Conservation (phyloP, 1,140 invertebrate species). For the Bradysia coprophila region DNA sequence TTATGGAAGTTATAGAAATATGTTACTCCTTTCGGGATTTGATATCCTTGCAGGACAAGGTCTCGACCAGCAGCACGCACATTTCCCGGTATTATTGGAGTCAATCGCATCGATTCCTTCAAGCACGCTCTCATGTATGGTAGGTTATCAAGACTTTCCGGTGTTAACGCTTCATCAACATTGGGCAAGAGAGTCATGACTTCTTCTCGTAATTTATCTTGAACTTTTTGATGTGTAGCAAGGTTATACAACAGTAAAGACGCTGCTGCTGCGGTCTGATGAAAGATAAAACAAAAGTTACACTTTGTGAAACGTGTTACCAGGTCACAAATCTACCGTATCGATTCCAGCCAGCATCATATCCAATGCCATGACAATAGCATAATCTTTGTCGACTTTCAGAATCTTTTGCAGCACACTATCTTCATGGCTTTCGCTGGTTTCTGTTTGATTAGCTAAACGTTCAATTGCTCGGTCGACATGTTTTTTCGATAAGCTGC, state of each 20-base stretch:
- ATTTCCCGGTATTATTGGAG: conserved; percentile 69
- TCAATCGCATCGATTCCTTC: conserved; percentile 49
- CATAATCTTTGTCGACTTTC: no score
- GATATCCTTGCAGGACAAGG: conserved; percentile 53
- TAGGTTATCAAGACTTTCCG: conserved; percentile 17
- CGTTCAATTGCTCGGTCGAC: conserved; percentile 13
- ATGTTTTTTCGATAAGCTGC: no score
- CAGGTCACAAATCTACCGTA: no score
- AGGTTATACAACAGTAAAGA: conserved; percentile 7
- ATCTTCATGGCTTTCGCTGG: conserved; percentile 12
- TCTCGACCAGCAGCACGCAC: conserved; percentile 55
- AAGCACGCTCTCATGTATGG: conserved; percentile 32
- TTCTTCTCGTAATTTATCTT: conserved; percentile 29
- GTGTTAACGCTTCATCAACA: conserved; percentile 19
- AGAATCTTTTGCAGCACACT: conserved; percentile 23
- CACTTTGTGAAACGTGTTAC: no score
- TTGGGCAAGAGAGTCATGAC: conserved; percentile 19
- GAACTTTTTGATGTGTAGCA: conserved; percentile 28
- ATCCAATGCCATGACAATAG: conserved; percentile 23
- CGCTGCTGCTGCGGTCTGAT: neutral
- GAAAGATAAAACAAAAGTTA: no score
- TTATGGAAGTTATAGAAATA: conserved; percentile 27
- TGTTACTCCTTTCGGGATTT: conserved; percentile 62
- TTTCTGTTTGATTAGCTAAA: conserved; percentile 7
- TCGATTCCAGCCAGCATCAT: conserved; percentile 23